Evolutionary conservation across 2,113 vertebrate genomes (phyloP).

Genomic region (Paradoxurus hermaphroditus): DNA sequence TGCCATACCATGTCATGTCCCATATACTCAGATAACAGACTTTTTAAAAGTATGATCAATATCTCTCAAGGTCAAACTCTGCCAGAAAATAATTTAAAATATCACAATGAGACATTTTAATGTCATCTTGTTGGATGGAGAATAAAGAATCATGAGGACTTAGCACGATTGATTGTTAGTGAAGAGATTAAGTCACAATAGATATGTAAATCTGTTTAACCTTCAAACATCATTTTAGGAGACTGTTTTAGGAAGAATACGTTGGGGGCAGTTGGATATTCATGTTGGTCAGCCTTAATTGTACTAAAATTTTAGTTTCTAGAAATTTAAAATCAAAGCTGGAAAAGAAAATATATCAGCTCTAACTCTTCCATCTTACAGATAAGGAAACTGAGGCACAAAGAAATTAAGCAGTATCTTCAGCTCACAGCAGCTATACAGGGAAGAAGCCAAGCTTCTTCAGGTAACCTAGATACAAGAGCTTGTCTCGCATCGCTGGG

Average conservation of each 20-base stretch:
- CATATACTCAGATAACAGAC: not conserved
- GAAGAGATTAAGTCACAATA: not conserved
- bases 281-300: not conserved
- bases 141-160: constrained; percentile 23
- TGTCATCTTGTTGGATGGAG: not conserved
- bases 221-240: not conserved
- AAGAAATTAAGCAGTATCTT: not conserved
- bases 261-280: not conserved
- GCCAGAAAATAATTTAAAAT: constrained; percentile 13
- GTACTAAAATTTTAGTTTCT: not conserved
- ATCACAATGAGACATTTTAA: not conserved
- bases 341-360: not conserved
- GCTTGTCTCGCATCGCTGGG: not conserved
- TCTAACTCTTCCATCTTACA: not conserved
- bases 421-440: not conserved
- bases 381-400: not conserved
- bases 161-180: not conserved
- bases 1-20: not conserved
- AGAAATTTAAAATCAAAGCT: constrained; percentile 16
- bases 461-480: not conserved
- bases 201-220: constrained; percentile 2
- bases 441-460: not conserved
- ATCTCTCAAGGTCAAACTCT: constrained; percentile 18
- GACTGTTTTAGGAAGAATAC: not conserved
- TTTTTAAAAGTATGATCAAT: constrained; percentile 7